Conservation (phyloP, 2,797 vertebrate species). For the Sebastes cheni region DNA sequence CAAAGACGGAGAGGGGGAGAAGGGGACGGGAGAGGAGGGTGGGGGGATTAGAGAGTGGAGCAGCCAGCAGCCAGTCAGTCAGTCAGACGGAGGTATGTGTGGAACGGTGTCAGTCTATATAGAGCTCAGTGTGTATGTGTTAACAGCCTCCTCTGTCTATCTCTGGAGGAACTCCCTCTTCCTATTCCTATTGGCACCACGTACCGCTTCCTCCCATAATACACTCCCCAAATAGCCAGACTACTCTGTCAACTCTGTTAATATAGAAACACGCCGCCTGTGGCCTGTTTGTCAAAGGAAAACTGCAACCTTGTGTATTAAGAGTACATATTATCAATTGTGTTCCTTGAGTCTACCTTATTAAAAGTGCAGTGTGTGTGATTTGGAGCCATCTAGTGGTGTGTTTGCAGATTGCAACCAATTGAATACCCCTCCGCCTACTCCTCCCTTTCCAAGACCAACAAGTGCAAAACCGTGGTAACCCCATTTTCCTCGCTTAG, state of each 20-base stretch:
- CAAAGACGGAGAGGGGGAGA: slow-evolving; percentile 2
- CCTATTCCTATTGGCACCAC: slow-evolving; percentile 72
- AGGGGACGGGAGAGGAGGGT: not conserved
- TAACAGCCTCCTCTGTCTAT: slow-evolving; percentile 70
- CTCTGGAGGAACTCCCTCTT: slow-evolving; percentile 78
- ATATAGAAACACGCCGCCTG: slow-evolving; percentile 13
- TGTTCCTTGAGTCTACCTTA: not conserved
- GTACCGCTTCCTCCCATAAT: slow-evolving; percentile 60
- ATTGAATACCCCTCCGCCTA: not conserved
- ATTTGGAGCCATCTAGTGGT: not conserved
- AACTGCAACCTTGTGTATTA: not conserved
- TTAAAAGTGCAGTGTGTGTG: not conserved
- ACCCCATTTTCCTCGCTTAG: no score
- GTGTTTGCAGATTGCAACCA: not conserved
- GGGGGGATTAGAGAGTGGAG: slow-evolving; percentile 17
- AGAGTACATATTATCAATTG: not conserved
- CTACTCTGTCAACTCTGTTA: slow-evolving; percentile 41
- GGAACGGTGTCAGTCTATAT: slow-evolving; percentile 78
- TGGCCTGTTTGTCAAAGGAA: not conserved
- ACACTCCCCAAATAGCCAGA: slow-evolving; percentile 57
- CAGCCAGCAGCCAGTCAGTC: slow-evolving; percentile 26
- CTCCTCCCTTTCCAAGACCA: no score
- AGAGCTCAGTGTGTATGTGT: slow-evolving; percentile 67
- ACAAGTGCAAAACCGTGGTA: not conserved
- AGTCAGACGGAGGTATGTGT: slow-evolving; percentile 59